Conservation (phyloP, 2,113 vertebrate species). For the Holacanthus passer region DNA sequence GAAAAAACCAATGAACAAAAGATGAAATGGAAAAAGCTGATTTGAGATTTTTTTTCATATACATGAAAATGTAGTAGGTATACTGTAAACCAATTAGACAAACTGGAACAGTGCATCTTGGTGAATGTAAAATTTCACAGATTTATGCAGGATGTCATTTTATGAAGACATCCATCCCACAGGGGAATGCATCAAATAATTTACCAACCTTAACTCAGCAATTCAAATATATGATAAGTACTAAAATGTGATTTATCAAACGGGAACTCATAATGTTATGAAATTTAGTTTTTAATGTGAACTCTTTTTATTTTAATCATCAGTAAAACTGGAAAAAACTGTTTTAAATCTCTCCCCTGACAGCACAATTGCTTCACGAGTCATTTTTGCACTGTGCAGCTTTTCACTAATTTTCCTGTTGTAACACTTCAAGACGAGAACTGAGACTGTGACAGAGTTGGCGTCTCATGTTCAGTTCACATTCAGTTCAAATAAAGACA, state of each 20-base stretch:
- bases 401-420: neutral
- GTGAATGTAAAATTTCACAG: too few species aligned
- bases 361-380: too few species aligned
- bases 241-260: neutral
- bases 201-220: neutral
- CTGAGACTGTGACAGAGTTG: too few species aligned
- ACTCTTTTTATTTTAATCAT: too few species aligned
- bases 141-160: too few species aligned
- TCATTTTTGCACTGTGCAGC: neutral
- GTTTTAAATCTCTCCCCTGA: too few species aligned
- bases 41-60: neutral
- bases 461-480: neutral
- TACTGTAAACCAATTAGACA: neutral
- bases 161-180: too few species aligned
- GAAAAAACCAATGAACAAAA: neutral
- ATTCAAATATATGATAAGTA: neutral
- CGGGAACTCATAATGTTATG: too few species aligned
- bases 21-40: neutral
- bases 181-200: neutral
- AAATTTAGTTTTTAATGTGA: too few species aligned
- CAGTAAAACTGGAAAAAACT: too few species aligned
- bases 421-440: too few species aligned
- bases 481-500: neutral
- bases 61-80: neutral
- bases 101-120: too few species aligned